phyloP scores from a whole-genome alignment of 2,113 vertebrate species.

The Camelus bactrianus region DNA sequence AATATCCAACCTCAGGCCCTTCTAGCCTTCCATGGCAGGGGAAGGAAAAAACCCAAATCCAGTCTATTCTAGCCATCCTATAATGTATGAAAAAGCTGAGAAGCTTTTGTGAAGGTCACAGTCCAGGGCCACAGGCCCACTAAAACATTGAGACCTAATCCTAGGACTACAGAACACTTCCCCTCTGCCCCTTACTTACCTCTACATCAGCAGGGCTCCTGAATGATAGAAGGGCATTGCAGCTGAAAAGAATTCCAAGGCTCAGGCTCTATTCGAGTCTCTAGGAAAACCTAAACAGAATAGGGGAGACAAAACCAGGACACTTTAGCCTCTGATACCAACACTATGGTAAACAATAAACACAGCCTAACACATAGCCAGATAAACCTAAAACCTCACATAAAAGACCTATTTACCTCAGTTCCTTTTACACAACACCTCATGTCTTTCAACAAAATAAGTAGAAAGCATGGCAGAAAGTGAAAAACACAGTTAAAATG shows the following conservation, averaged over 20 bases:
- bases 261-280: background rate
- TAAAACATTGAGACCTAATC: background rate
- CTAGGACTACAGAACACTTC: background rate
- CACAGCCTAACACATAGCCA: background rate
- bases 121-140: background rate
- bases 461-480: background rate
- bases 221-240: background rate
- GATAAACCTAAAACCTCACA: background rate
- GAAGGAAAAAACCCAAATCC: background rate
- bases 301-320: background rate
- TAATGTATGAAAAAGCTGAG: background rate
- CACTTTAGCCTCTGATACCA: background rate
- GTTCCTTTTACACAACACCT: background rate
- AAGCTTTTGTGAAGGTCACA: background rate
- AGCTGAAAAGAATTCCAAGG: background rate
- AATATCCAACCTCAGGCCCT: background rate
- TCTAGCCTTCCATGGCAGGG: background rate
- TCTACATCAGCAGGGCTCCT: background rate
- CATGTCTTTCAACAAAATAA: background rate
- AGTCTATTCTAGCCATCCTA: background rate
- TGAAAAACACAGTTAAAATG: background rate
- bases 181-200: background rate
- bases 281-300: background rate
- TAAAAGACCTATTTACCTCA: background rate
- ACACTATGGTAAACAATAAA: background rate